A percentile compares a stretch with the other conserved stretches of the same genome.
phyloP scores from a whole-genome alignment of 2,113 vertebrate species.

The Todiramphus chloris region DNA sequence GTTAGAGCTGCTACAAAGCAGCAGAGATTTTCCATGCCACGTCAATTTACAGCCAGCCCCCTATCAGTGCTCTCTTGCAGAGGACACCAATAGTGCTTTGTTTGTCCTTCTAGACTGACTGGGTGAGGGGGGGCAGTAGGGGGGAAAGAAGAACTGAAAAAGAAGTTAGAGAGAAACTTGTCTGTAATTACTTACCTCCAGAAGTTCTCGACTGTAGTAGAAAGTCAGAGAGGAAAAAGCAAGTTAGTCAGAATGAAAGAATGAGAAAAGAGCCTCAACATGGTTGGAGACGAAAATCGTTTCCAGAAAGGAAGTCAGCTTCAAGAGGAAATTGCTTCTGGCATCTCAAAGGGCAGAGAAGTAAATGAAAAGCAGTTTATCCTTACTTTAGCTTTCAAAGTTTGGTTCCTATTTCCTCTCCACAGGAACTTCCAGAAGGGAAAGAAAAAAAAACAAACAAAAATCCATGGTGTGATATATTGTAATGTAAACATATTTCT shows the following conservation, averaged over 20 bases:
- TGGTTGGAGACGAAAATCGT: slow-evolving; percentile 75
- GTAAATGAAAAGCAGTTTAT: slow-evolving; percentile 62
- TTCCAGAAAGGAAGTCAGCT: slow-evolving; percentile 80
- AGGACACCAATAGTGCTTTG: slow-evolving; percentile 79
- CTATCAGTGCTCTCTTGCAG: slow-evolving; percentile 72
- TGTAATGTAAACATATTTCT: background rate
- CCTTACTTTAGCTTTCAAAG: slow-evolving; percentile 53
- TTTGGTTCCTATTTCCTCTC: slow-evolving; percentile 57
- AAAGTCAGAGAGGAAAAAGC: slow-evolving; percentile 4
- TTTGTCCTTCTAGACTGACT: slow-evolving; percentile 71
- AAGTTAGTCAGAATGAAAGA: slow-evolving; percentile 54
- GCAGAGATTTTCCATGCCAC: slow-evolving; percentile 84
- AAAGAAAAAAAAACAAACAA: background rate
- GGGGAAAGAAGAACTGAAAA: slow-evolving; percentile 55
- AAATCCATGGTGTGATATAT: background rate
- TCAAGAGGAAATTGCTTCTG: slow-evolving; percentile 76
- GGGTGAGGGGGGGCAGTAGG: slow-evolving; percentile 4
- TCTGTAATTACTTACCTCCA: slow-evolving; percentile 59
- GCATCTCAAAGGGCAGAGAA: slow-evolving; percentile 69
- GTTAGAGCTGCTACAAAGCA: slow-evolving; percentile 66
- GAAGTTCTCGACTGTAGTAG: slow-evolving; percentile 44
- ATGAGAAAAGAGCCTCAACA: slow-evolving; percentile 60
- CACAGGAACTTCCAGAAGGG: background rate
- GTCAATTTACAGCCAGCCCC: slow-evolving; percentile 83
- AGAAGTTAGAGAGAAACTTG: slow-evolving; percentile 68